Evolutionary conservation across 2,888 invertebrate species (phyloP).

Genomic region (Gortyna flavago): DNA sequence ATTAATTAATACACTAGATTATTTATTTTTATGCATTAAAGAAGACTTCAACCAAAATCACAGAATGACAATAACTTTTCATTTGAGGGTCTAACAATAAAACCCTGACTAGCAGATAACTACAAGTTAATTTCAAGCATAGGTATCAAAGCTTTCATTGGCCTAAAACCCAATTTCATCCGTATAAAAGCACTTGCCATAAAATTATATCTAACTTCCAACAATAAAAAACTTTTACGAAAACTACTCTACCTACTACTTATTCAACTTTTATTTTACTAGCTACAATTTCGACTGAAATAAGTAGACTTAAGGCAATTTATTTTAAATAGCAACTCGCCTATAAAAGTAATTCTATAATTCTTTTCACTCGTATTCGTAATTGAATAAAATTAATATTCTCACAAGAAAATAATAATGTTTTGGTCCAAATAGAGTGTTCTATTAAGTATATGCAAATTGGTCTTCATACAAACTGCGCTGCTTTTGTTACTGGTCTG

Average conservation of each 20-base stretch:
- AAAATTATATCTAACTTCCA: slow-evolving; percentile 29
- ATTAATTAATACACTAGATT: neutral
- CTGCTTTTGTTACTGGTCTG: slow-evolving; percentile 79
- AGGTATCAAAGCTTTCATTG: slow-evolving; percentile 16
- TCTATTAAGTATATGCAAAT: slow-evolving; percentile 81
- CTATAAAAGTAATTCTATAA: slow-evolving; percentile 53
- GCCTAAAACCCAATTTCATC: slow-evolving; percentile 26
- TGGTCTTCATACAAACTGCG: slow-evolving; percentile 68
- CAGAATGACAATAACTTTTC: neutral
- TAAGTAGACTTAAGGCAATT: neutral
- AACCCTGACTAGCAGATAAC: neutral
- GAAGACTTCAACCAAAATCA: neutral
- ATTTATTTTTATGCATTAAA: neutral
- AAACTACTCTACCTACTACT: slow-evolving; percentile 32
- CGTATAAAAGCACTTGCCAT: slow-evolving; percentile 36
- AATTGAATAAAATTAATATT: slow-evolving; percentile 72
- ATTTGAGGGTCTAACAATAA: neutral
- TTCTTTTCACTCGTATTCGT: slow-evolving; percentile 46
- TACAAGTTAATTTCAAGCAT: slow-evolving; percentile 13
- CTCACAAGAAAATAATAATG: slow-evolving; percentile 71
- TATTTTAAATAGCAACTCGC: slow-evolving; percentile 26
- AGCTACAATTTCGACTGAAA: slow-evolving; percentile 25
- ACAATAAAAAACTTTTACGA: slow-evolving; percentile 50
- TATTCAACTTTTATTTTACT: slow-evolving; percentile 40
- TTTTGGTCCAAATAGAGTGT: slow-evolving; percentile 63